Conservation (phyloP, 2,113 vertebrate species). For the Piaya cayana region DNA sequence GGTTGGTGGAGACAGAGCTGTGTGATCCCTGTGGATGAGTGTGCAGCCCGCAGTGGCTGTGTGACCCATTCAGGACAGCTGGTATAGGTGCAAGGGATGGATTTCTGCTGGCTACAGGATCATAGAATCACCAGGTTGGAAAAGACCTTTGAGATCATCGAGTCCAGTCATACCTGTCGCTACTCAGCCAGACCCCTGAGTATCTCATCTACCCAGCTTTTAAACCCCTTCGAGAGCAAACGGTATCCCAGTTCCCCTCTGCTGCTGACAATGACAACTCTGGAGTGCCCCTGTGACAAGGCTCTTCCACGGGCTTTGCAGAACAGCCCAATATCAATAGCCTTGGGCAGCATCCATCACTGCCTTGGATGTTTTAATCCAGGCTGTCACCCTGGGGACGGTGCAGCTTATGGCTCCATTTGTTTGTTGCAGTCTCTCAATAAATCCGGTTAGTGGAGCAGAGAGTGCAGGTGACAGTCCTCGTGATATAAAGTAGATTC, state of each 20-base stretch:
- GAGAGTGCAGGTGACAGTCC: neutral
- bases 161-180: too few relatives aligned
- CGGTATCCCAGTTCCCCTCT: neutral
- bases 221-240: neutral
- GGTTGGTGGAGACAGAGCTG: neutral
- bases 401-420: neutral
- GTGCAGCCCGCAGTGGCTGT: neutral
- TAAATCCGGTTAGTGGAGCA: neutral
- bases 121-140: too few relatives aligned
- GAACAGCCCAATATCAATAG: neutral
- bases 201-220: too few relatives aligned
- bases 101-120: too few relatives aligned
- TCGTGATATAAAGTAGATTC: neutral
- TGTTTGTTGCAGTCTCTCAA: neutral
- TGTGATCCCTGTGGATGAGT: neutral
- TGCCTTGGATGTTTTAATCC: neutral
- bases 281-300: neutral
- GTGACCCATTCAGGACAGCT: too few relatives aligned
- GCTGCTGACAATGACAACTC: neutral
- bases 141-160: too few relatives aligned
- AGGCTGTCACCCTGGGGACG: neutral
- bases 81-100: too few relatives aligned
- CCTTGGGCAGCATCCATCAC: neutral
- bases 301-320: neutral
- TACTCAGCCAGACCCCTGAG: too few relatives aligned